Base-by-base conservation (phyloP, 1,140 invertebrate genomes). In the Micrasema longulum region DNA sequence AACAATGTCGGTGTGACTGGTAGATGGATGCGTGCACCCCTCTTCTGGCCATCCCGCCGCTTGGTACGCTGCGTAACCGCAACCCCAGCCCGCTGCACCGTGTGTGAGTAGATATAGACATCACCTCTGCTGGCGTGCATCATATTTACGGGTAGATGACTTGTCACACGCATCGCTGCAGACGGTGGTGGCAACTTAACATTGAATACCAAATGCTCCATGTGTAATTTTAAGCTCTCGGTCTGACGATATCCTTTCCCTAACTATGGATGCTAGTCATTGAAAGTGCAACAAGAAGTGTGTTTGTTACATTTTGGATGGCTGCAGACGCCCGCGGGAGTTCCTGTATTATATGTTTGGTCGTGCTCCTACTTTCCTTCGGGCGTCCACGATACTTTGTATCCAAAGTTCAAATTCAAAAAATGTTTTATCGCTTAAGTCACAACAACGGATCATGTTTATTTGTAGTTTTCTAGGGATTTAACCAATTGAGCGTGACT, bases 361-460 rank as follows among this genome's bases (percentile, higher is more conserved):
- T 75, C 48, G 55, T 63, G 70, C 22, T 52, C 18, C 64, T 20
- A 12, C 43, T 12, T 45, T 18, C 43, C 47, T 16, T n/a, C 23
- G 48, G 38, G 26, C 38, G 16, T 18, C 14, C 7, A 3, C 52
- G 22, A 45, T 22, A 18, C 14, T 23, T 38, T n/a, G 38, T 53
- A 68, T 73, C 53, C 71, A 68, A 68, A 71, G 62, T 71, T 71
- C 57, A 64, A 66, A 73, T 35, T 73, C 63, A 69, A 57, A 66
- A 73, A 31, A 74, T 69, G 41, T 71, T 43, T 53, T 73, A 76
- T 71, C 53, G 68, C 72, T 73, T 71, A 76, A 73, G 74, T 76
- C 74, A 76, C 74, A 76, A 71, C 69, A 71, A 76, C 74, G 74
- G 74, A 68, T 76, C 69, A 64, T 64, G 71, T 72, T 75, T 69